Conservation (phyloP, 37 sponge, comb jelly and placozoan genomes). For the Spongilla lacustris region DNA sequence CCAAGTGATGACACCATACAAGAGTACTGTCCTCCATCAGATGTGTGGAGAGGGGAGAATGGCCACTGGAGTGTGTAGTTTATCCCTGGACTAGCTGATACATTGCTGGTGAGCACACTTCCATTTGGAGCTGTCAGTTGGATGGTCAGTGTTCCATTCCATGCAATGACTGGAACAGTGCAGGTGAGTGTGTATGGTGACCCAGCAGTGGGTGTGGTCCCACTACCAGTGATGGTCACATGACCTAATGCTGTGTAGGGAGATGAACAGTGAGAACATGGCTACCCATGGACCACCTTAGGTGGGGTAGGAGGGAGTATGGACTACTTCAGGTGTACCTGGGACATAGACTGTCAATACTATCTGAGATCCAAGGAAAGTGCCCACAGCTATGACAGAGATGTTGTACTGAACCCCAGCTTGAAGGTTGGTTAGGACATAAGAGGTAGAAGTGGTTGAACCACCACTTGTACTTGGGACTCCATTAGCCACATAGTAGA, state of each 20-base stretch:
- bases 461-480: neutral
- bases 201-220: conserved; percentile 29
- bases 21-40: conserved; percentile 46
- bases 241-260: neutral
- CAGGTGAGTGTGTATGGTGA: conserved; percentile 32
- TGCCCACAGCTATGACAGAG: conserved; percentile 1
- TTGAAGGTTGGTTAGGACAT: neutral
- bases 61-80: neutral
- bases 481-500: conserved; percentile 1
- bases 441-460: conserved; percentile 1
- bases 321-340: neutral
- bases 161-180: conserved; percentile 10
- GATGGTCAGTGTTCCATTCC: neutral
- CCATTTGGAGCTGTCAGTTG: conserved; percentile 19
- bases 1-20: conserved; percentile 9
- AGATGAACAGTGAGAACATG: neutral
- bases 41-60: conserved; percentile 29
- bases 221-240: neutral
- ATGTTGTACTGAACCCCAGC: neutral
- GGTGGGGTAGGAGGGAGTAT: neutral
- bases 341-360: neutral
- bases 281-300: neutral
- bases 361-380: neutral
- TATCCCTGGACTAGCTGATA: neutral
- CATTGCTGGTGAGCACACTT: neutral